Conservation (phyloP, 1,140 invertebrate genomes). For the Brachionus rotundiformis region DNA sequence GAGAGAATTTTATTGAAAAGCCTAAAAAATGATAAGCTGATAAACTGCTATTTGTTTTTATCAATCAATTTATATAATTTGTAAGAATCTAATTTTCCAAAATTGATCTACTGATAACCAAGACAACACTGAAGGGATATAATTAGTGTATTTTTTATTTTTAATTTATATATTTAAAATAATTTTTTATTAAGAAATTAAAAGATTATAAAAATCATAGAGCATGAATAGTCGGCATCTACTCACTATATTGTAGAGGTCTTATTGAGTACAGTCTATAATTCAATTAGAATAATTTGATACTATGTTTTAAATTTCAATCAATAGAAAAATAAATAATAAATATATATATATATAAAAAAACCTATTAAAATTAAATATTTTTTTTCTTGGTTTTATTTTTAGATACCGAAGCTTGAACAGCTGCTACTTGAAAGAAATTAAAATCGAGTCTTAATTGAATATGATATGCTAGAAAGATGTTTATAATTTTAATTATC, state of each 20-base stretch:
- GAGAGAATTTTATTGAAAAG: background rate
- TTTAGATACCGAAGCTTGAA: background rate
- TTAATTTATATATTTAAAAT: too few species aligned
- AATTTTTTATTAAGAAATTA: background rate
- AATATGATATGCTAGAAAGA: background rate
- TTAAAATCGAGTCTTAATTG: too few species aligned
- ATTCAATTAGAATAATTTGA: constrained; percentile 42
- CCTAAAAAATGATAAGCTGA: background rate
- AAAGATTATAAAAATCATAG: constrained; percentile 40
- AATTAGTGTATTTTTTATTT: background rate
- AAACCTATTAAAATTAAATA: constrained; percentile 30
- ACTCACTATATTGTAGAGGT: background rate
- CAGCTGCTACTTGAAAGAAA: background rate
- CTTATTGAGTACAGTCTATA: background rate
- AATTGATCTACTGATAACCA: background rate
- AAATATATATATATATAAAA: background rate
- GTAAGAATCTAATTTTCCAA: background rate
- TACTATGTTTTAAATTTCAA: constrained; percentile 45
- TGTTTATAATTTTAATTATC: background rate
- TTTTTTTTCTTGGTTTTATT: background rate
- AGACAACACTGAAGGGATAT: background rate
- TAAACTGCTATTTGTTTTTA: background rate
- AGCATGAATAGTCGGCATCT: constrained; percentile 21
- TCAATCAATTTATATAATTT: background rate
- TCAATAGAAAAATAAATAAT: background rate